Evolutionary conservation across 2,888 invertebrate species (phyloP).

Genomic region (Buathra laborator): DNA sequence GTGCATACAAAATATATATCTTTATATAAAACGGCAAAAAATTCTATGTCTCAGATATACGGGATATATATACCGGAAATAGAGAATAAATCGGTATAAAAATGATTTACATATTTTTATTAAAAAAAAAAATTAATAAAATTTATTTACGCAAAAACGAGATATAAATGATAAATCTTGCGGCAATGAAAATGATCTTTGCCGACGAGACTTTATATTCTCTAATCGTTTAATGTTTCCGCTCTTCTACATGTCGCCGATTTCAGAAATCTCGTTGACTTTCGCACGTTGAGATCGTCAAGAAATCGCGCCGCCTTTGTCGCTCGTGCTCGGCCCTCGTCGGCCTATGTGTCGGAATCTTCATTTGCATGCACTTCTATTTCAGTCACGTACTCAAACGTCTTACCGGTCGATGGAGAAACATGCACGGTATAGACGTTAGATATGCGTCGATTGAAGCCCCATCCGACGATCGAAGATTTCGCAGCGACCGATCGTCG

Average conservation of each 20-base stretch:
- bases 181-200: no score
- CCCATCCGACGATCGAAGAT: constrained; percentile 48
- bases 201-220: not conserved
- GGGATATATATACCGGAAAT: no score
- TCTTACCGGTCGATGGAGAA: not conserved
- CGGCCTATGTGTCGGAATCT: not conserved
- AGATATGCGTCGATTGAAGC: constrained; percentile 7
- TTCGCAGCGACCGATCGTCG: constrained; percentile 61
- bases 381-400: constrained; percentile 2
- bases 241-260: not conserved
- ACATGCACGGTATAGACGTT: constrained; percentile 1
- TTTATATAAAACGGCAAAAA: no score
- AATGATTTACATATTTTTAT: no score
- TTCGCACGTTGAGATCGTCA: not conserved
- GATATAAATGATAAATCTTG: no score
- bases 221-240: not conserved
- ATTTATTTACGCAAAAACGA: no score
- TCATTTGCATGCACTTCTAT: not conserved
- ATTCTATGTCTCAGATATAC: no score
- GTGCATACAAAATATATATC: no score
- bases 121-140: no score
- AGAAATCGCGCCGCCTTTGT: not conserved
- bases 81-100: no score
- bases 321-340: not conserved
- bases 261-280: not conserved